phyloP scores from a whole-genome alignment of 2,888 invertebrate genomes.

The Protula sp. region DNA sequence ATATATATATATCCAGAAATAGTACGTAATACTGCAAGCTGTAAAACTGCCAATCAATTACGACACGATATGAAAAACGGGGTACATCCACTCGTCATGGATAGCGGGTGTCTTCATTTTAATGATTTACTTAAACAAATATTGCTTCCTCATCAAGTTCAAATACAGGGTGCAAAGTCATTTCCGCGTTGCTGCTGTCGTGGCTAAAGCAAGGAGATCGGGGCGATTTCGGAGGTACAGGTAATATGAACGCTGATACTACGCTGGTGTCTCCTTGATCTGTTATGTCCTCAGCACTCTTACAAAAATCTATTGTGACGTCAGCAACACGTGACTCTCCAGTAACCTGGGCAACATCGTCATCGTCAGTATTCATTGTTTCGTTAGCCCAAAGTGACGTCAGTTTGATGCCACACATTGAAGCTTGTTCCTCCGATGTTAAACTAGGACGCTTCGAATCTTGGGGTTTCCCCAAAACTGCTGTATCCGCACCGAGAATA shows the following conservation, averaged over 20 bases:
- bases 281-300: background rate
- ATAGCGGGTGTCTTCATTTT: background rate
- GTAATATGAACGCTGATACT: background rate
- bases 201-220: no score
- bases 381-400: background rate
- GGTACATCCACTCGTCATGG: no score
- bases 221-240: background rate
- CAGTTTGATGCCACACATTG: background rate
- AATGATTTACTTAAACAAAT: background rate
- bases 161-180: background rate
- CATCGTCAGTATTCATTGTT: background rate
- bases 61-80: no score
- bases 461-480: background rate
- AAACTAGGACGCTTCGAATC: background rate
- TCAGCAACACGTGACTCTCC: no score
- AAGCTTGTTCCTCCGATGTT: background rate
- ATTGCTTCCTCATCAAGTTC: background rate
- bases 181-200: background rate
- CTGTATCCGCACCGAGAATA: background rate
- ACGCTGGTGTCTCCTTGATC: no score
- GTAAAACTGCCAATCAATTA: no score
- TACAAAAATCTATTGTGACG: background rate
- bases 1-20: no score
- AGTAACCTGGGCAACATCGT: no score
- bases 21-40: no score